Evolutionary conservation across 2,888 invertebrate genomes (phyloP).

Genomic region (Zonitis immaculata): DNA sequence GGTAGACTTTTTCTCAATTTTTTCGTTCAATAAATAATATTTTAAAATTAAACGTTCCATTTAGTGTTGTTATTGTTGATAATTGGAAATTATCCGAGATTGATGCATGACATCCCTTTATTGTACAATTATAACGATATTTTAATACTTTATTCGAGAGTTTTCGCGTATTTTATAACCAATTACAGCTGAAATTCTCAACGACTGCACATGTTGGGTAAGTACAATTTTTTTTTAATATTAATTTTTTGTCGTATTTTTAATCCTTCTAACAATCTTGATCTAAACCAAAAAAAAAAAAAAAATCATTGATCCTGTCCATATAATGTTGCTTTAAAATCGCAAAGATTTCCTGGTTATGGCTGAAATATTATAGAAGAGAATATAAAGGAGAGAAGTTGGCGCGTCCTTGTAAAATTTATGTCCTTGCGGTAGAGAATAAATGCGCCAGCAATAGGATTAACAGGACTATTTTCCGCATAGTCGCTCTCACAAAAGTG

Average conservation of each 20-base stretch:
- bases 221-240: slow-evolving; percentile 2
- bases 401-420: slow-evolving; percentile 2
- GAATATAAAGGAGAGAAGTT: neutral
- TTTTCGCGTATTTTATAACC: neutral
- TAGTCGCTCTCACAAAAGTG: neutral
- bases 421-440: slow-evolving; percentile 3
- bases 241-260: neutral
- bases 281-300: neutral
- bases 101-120: neutral
- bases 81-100: neutral
- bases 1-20: neutral
- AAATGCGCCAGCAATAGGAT: slow-evolving; percentile 1
- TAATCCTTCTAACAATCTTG: slow-evolving; percentile 2
- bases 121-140: neutral
- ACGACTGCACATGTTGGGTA: neutral
- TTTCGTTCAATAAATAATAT: neutral
- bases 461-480: slow-evolving; percentile 4
- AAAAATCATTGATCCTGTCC: neutral
- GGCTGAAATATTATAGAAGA: neutral
- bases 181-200: neutral
- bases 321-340: neutral
- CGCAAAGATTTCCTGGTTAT: neutral
- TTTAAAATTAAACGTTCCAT: neutral
- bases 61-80: neutral
- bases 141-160: too few relatives aligned